Percentiles rank a stretch among this genome's conserved stretches.
These are phyloP conservation scores for Sapajus apella DNA, from an alignment of 2,113 vertebrate genomes.

Conservation along the genomic window DNA sequence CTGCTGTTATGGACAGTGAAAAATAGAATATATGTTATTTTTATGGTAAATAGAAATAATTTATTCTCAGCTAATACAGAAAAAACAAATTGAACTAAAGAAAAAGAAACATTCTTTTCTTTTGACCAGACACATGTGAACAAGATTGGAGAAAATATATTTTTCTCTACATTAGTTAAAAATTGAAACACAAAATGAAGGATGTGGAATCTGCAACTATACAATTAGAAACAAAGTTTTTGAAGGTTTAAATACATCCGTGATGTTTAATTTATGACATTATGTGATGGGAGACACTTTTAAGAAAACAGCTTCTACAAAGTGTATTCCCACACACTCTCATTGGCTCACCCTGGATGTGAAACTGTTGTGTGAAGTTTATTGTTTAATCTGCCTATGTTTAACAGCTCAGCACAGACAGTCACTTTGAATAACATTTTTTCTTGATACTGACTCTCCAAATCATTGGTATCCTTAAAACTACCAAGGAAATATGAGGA, in stretches of 20 bases:
- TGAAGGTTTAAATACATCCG: not conserved
- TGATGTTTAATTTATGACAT: not conserved
- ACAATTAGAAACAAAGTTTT: not conserved
- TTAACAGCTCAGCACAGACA: not conserved
- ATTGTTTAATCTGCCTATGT: not conserved
- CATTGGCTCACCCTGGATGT: not conserved
- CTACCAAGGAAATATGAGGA: not conserved
- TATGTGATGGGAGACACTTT: not conserved
- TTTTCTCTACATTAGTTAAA: conserved; percentile 26
- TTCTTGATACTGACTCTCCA: not conserved
- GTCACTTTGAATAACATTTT: not conserved
- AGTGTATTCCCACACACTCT: not conserved
- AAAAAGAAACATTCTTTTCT: conserved; percentile 34
- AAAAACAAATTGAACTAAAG: conserved; percentile 53
- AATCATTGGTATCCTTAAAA: not conserved
- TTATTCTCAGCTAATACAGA: not conserved
- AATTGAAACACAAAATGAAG: conserved; percentile 15
- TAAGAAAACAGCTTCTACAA: not conserved
- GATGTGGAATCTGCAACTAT: not conserved
- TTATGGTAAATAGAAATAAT: not conserved
- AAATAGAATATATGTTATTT: not conserved
- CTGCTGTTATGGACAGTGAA: not conserved
- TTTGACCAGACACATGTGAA: not conserved
- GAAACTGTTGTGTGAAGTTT: not conserved
- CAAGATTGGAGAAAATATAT: not conserved